Conservation (phyloP, 2,888 invertebrate genomes). For the Hylaea fasciaria region DNA sequence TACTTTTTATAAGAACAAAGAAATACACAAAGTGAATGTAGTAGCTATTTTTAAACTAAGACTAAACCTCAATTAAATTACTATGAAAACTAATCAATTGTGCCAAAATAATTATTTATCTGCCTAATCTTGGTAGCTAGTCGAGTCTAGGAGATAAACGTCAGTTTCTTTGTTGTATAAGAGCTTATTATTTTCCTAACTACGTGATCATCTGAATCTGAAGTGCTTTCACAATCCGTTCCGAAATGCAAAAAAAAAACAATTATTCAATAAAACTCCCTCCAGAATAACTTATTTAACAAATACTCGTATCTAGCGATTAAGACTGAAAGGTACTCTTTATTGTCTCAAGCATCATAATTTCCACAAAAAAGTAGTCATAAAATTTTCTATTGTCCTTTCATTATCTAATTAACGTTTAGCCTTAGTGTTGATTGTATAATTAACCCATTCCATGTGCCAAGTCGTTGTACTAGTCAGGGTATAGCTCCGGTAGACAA, state of each 20-base stretch:
- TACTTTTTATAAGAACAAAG: conserved; percentile 20
- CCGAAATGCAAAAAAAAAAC: conserved; percentile 64
- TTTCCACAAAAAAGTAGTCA: conserved; percentile 40
- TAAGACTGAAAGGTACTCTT: conserved; percentile 79
- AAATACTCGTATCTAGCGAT: conserved; percentile 74
- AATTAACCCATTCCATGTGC: conserved; percentile 77
- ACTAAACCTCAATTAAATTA: conserved; percentile 53
- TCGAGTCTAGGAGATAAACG: conserved; percentile 3
- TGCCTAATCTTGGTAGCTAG: conserved; percentile 8
- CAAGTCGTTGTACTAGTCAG: conserved; percentile 76
- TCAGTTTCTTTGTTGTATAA: neutral
- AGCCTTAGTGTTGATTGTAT: conserved; percentile 58
- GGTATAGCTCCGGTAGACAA: conserved; percentile 67
- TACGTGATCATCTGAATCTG: conserved; percentile 60
- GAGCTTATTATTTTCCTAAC: conserved; percentile 62
- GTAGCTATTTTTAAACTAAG: conserved; percentile 61
- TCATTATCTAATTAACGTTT: conserved; percentile 48
- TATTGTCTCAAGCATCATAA: conserved; percentile 53
- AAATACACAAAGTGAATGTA: conserved; percentile 5
- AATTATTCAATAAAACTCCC: conserved; percentile 68
- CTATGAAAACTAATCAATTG: conserved; percentile 12
- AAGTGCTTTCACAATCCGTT: conserved; percentile 63
- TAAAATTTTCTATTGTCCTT: conserved; percentile 44
- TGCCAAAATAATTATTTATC: conserved; percentile 28
- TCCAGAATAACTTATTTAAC: conserved; percentile 77